Conservation (phyloP, 2,888 invertebrate genomes). For the Drosophila gaucha region DNA sequence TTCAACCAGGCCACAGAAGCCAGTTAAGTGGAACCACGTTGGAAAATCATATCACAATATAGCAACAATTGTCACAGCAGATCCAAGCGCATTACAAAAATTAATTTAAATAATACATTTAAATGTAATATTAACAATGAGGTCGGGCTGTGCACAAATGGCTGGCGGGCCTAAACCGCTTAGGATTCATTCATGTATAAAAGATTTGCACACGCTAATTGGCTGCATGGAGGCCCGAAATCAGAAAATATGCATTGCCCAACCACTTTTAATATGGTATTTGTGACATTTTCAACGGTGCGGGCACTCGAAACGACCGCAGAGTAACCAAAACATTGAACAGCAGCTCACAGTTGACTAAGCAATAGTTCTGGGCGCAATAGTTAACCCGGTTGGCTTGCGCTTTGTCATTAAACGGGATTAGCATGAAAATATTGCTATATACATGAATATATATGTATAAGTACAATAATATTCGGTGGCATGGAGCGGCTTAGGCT, state of each 20-base stretch:
- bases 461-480: constrained; percentile 13
- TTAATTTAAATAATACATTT: constrained; percentile 75
- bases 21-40: constrained; percentile 29
- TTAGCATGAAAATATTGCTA: constrained; percentile 62
- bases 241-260: constrained; percentile 12
- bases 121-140: constrained; percentile 41
- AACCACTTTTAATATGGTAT: constrained; percentile 32
- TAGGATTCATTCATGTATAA: constrained; percentile 67
- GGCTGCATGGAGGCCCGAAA: constrained; percentile 45
- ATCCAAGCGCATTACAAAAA: constrained; percentile 47
- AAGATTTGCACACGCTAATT: constrained; percentile 78
- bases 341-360: constrained; percentile 49
- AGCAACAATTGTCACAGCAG: constrained; percentile 48
- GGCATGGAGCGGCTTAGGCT: constrained; percentile 65
- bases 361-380: constrained; percentile 17
- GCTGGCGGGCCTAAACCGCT: constrained; percentile 65
- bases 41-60: constrained; percentile 21
- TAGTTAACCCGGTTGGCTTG: constrained; percentile 43
- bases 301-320: constrained; percentile 61
- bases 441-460: constrained; percentile 13
- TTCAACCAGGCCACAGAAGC: constrained; percentile 26
- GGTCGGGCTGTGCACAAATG: constrained; percentile 16
- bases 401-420: constrained; percentile 76
- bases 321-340: constrained; percentile 77
- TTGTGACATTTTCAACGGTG: constrained; percentile 60